A percentile compares a stretch with the other conserved stretches of the same genome.
Conservation (phyloP, 2,797 vertebrate genomes). For the Rhabdomys pumilio region DNA sequence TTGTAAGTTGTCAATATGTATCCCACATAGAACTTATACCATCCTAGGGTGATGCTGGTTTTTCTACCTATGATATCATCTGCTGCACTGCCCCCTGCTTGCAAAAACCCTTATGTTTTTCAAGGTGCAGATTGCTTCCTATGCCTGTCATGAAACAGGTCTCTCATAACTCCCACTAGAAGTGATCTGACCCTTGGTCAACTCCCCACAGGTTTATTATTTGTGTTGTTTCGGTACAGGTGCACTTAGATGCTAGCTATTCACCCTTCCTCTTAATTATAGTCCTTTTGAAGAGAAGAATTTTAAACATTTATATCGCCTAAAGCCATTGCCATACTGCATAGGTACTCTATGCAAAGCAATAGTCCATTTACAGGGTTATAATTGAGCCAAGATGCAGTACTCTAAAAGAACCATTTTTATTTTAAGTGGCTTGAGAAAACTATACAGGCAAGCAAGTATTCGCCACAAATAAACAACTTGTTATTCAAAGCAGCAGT, state of each 20-base stretch:
- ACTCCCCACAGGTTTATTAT: background rate
- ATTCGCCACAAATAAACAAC: slow-evolving; percentile 52
- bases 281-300: slow-evolving; percentile 46
- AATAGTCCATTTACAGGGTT: slow-evolving; percentile 64
- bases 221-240: background rate
- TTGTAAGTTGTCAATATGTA: background rate
- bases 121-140: background rate
- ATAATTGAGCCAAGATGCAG: slow-evolving; percentile 8
- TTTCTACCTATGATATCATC: background rate
- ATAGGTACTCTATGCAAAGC: slow-evolving; percentile 70
- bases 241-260: slow-evolving; percentile 38
- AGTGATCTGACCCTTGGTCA: background rate
- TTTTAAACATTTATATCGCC: slow-evolving; percentile 51
- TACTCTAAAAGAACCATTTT: slow-evolving; percentile 57
- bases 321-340: slow-evolving; percentile 39
- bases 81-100: background rate
- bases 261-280: slow-evolving; percentile 46
- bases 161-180: background rate
- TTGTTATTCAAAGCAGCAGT: slow-evolving; percentile 51
- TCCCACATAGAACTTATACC: background rate
- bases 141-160: background rate
- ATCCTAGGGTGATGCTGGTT: background rate
- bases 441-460: slow-evolving; percentile 14
- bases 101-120: slow-evolving; percentile 8
- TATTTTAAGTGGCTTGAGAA: slow-evolving; percentile 59